Conservation (phyloP, 2,797 vertebrate species). For the Chrosomus eos region DNA sequence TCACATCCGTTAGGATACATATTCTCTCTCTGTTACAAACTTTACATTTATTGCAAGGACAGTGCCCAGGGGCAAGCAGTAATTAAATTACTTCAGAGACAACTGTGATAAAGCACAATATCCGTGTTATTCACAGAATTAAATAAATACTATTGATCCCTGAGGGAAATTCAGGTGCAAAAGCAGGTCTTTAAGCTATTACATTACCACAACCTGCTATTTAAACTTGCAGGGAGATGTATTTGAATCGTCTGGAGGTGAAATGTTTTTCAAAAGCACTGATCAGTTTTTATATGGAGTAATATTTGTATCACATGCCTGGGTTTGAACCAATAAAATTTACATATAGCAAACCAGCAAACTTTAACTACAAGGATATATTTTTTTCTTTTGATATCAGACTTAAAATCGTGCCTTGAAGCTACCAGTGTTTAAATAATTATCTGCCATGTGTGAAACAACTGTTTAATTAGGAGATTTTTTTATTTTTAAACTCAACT, state of each 20-base stretch:
- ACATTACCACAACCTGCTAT: background rate
- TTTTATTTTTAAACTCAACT: background rate
- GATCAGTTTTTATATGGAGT: background rate
- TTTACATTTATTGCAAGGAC: conserved; percentile 29
- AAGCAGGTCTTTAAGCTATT: conserved; percentile 15
- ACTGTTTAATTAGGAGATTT: background rate
- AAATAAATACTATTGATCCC: conserved; percentile 11
- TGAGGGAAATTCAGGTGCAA: background rate
- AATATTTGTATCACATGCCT: background rate
- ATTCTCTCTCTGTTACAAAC: background rate
- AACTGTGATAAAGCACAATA: conserved; percentile 16
- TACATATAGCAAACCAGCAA: background rate
- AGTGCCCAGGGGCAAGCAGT: background rate
- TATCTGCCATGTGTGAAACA: background rate
- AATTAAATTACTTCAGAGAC: conserved; percentile 26
- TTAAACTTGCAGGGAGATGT: conserved; percentile 6
- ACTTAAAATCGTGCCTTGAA: background rate
- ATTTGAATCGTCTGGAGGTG: background rate
- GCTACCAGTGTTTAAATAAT: conserved; percentile 9
- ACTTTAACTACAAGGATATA: background rate
- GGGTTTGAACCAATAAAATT: background rate
- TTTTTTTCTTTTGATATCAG: background rate
- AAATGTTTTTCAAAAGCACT: background rate
- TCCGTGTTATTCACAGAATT: conserved; percentile 1
- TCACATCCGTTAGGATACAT: conserved; percentile 18